Evolutionary conservation across 2,888 invertebrate species (phyloP).

Genomic region (Meiosimyza decipiens): DNA sequence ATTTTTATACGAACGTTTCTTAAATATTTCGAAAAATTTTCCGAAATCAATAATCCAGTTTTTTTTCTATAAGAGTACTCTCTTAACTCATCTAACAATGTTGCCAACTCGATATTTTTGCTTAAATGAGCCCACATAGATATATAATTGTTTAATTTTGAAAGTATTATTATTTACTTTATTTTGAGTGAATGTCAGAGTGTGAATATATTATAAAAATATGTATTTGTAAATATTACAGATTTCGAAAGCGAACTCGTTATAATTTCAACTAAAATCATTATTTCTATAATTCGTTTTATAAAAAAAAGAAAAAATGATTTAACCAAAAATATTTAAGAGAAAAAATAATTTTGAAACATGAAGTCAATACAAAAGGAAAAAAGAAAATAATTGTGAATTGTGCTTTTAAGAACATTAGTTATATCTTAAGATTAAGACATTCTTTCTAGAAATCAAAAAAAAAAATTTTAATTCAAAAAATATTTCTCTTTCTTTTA

Average conservation of each 20-base stretch:
- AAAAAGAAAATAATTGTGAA: conserved; percentile 50
- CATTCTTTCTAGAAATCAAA: too few relatives aligned
- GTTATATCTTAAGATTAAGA: too few relatives aligned
- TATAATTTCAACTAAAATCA: conserved; percentile 35
- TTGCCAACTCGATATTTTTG: too few relatives aligned
- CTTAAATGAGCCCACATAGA: too few relatives aligned
- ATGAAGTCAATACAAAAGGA: conserved; percentile 24
- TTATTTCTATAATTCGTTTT: not conserved
- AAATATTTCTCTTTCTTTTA: too few relatives aligned
- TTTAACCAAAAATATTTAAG: conserved; percentile 29
- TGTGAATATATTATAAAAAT: conserved; percentile 2
- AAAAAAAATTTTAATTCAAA: too few relatives aligned
- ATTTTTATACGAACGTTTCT: too few relatives aligned
- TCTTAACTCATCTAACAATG: too few relatives aligned
- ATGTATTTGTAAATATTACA: not conserved
- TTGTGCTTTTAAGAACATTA: conserved; percentile 64
- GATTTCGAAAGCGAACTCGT: not conserved
- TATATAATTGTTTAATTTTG: not conserved
- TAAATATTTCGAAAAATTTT: too few relatives aligned
- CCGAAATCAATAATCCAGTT: too few relatives aligned
- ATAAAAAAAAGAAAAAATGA: not conserved
- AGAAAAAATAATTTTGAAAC: conserved; percentile 26
- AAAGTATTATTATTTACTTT: not conserved
- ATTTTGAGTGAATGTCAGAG: conserved; percentile 22
- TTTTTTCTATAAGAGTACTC: too few relatives aligned